Conservation (phyloP, 2,113 vertebrate genomes). For the Mesocricetus auratus region DNA sequence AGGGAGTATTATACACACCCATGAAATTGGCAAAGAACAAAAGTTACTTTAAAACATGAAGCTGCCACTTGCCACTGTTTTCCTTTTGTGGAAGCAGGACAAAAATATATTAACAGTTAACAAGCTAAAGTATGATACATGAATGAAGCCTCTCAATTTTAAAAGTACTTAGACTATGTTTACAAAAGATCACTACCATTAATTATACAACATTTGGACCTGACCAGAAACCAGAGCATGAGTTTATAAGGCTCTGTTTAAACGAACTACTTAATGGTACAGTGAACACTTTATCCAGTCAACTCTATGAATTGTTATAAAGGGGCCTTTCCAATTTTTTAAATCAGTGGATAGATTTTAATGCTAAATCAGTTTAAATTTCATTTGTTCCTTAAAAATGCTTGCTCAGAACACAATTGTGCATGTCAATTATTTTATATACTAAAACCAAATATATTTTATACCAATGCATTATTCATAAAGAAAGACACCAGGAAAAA, state of each 20-base stretch:
- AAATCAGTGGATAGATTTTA: constrained; percentile 80
- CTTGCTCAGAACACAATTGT: constrained; percentile 86
- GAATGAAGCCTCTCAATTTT: constrained; percentile 67
- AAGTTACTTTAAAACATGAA: constrained; percentile 29
- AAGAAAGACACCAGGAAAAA: constrained; percentile 85
- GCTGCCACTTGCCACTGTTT: constrained; percentile 22
- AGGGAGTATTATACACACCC: neutral
- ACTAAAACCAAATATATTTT: constrained; percentile 82
- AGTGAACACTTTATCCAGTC: constrained; percentile 66
- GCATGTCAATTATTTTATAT: constrained; percentile 84
- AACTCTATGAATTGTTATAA: constrained; percentile 70
- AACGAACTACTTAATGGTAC: constrained; percentile 81
- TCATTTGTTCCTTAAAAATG: constrained; percentile 78
- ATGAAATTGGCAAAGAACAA: neutral
- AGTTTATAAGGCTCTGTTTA: constrained; percentile 81
- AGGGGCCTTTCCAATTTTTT: constrained; percentile 71
- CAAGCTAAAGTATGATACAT: constrained; percentile 70
- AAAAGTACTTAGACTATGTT: constrained; percentile 70
- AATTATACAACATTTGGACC: constrained; percentile 80
- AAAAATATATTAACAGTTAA: constrained; percentile 76
- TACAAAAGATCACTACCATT: constrained; percentile 72
- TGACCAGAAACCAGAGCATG: constrained; percentile 79
- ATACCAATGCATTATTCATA: constrained; percentile 88
- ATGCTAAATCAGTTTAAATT: constrained; percentile 72
- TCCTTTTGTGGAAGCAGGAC: constrained; percentile 56